phyloP scores from a whole-genome alignment of 2,888 invertebrate species.

The Tipula helvola region DNA sequence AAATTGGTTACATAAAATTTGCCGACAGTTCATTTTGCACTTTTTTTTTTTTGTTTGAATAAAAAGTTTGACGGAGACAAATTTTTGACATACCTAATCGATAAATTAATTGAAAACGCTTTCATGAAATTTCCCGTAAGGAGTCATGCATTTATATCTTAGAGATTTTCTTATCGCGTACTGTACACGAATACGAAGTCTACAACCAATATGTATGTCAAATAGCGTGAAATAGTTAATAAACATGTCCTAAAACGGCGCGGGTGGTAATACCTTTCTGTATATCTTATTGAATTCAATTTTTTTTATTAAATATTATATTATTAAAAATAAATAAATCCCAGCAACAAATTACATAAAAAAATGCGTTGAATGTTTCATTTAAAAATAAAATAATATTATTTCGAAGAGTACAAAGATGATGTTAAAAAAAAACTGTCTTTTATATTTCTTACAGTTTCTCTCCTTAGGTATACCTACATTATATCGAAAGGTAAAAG shows the following conservation, averaged over 20 bases:
- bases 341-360: neutral
- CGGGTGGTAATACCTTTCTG: neutral
- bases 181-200: neutral
- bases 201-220: neutral
- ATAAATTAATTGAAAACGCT: too few species aligned
- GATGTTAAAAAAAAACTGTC: neutral
- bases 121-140: too few species aligned
- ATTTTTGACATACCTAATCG: too few species aligned
- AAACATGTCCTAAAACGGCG: conserved; percentile 6
- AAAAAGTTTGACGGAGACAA: too few species aligned
- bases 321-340: neutral
- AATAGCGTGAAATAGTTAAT: conserved; percentile 11
- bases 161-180: neutral
- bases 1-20: too few species aligned
- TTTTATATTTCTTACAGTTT: neutral
- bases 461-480: neutral
- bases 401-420: neutral
- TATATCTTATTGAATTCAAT: neutral
- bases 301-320: neutral
- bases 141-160: too few species aligned
- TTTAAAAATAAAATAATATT: neutral
- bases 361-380: neutral
- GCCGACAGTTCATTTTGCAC: too few species aligned
- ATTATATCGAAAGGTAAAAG: neutral
- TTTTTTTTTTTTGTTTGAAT: too few species aligned